These are phyloP conservation scores for cattle (Bos taurus) DNA, from an alignment of 2,113 vertebrate genomes.

Conservation along the genomic window ARS-UCD2.0 NC_037335.1:57435001-57435500, in stretches of 20 bases:
- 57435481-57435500: background rate
- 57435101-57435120: background rate
- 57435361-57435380: background rate
- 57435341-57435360: background rate
- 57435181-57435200: background rate
- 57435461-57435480: background rate
- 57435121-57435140: background rate
- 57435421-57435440: background rate
- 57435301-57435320: slow-evolving; percentile 15
- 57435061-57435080: background rate
- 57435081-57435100: background rate
- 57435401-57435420: background rate
- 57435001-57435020: background rate
- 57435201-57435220: background rate
- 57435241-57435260: background rate
- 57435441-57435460: background rate
- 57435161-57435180: background rate
- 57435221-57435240: background rate
- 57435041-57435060: background rate
- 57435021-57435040: background rate
- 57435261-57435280: background rate
- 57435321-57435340: background rate
- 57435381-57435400: background rate
- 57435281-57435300: background rate
- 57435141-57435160: background rate